Evolutionary conservation across 2,113 vertebrate species (phyloP).

Genomic region (Tetraodon nigroviridis): DNA sequence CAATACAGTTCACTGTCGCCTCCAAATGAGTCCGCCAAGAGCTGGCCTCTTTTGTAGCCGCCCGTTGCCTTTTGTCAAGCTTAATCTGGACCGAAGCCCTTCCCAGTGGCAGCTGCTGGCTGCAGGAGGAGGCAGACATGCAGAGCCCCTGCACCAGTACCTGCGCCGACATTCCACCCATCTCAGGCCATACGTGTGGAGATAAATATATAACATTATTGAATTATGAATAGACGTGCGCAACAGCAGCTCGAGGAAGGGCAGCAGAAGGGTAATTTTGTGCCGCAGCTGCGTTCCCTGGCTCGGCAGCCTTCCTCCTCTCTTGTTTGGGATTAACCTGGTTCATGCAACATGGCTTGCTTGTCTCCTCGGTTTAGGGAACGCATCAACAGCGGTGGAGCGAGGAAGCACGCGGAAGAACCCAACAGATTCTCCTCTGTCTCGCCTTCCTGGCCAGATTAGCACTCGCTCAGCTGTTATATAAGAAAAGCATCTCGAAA

Average conservation of each 20-base stretch:
- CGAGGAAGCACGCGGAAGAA: constrained; percentile 48
- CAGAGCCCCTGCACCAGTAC: constrained; percentile 4
- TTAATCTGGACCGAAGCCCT: constrained; percentile 53
- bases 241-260: not conserved
- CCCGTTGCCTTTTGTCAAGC: constrained; percentile 50
- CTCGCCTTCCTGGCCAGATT: constrained; percentile 60
- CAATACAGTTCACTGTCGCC: constrained; percentile 18
- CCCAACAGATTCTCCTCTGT: constrained; percentile 67
- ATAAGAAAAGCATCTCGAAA: constrained; percentile 64
- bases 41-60: constrained; percentile 57
- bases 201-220: not conserved
- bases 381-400: constrained; percentile 16
- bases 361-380: constrained; percentile 48
- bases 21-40: constrained; percentile 47
- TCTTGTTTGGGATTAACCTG: constrained; percentile 46
- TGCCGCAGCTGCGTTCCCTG: constrained; percentile 8
- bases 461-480: constrained; percentile 59
- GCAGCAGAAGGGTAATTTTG: constrained; percentile 7
- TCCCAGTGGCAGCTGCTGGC: constrained; percentile 56
- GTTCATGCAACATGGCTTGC: constrained; percentile 13
- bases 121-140: constrained; percentile 22
- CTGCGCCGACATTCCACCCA: constrained; percentile 11
- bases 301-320: constrained; percentile 3
- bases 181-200: not conserved
- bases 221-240: not conserved